Evolutionary conservation across 1,140 invertebrate genomes (phyloP).

Genomic region (Nephila pilipes): DNA sequence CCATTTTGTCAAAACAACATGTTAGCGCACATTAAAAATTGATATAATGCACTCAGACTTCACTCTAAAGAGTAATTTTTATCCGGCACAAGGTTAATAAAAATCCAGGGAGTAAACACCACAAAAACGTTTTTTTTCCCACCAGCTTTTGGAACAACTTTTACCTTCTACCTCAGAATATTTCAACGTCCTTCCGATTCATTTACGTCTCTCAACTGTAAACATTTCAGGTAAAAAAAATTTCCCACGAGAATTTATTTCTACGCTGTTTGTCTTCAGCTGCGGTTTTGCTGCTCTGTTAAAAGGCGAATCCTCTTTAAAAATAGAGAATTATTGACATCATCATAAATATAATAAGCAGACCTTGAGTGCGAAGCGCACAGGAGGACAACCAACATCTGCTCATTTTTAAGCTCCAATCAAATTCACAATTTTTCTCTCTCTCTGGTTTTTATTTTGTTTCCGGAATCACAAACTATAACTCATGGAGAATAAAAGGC

Average conservation of each 20-base stretch:
- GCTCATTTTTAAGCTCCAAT: neutral
- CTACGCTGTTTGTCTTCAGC: neutral
- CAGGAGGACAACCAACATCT: neutral
- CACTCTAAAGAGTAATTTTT: no score
- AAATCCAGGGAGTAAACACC: neutral
- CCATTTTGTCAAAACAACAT: no score
- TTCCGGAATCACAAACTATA: neutral
- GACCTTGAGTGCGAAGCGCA: neutral
- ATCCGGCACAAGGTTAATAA: neutral
- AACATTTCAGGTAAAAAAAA: neutral
- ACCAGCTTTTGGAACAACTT: neutral
- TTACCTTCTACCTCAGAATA: neutral
- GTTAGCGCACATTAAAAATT: no score
- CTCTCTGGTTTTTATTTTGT: neutral
- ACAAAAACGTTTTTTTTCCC: neutral
- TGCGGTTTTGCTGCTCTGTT: neutral
- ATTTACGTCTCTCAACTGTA: conserved; percentile 24
- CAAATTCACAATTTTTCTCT: neutral
- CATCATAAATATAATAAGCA: neutral
- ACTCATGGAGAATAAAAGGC: neutral
- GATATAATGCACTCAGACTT: no score
- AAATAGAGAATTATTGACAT: neutral
- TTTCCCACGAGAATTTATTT: neutral
- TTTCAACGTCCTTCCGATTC: neutral
- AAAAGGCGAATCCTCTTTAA: neutral